Base-by-base conservation (phyloP, 2,888 invertebrate species). In the Archaeoteleia sp. region DNA sequence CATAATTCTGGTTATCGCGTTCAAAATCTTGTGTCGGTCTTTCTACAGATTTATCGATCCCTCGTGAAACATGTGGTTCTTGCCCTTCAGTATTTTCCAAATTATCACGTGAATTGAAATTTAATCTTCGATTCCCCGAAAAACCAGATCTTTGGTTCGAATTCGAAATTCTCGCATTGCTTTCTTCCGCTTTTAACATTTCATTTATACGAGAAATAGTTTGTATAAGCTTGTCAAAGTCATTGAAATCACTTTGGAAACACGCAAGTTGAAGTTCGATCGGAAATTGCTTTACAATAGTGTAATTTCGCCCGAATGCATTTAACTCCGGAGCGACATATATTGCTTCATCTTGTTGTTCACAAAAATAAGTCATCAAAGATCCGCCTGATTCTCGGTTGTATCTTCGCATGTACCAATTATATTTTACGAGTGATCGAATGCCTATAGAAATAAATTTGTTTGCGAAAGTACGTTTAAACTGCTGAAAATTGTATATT, bases 371-470 rank as follows among this genome's bases (percentile, higher is more conserved):
- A 1, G 37, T 17, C n/a, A 37, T 9, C 37, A 37, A 17, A 3
- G 37, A 9, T 4, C 37, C 37, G 9, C 20, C 17, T n/a, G n/a
- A 17, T 8, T 15, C 37, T 6, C 37, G 17, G 20, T 37, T 10
- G 9, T 37, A 37, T 37, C 9, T 37, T 17, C 20, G 7, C 15
- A n/a, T 43, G 29, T 29, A 29, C 43, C 43, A 43, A 29, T 43
- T 43, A 43, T 43, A 27, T 43, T 43, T 43, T n/a, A 29, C 43
- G 10, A 27, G 43, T n/a, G 43, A 15, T 1, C 43, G 43, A 43
- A 43, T 43, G 8, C 29, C 43, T 2, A 43, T 29, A 4, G 29
- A 43, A 43, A 43, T 29, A 29, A 43, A 43, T 14, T 43, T 29
- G 7, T 43, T 43, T 14, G 29, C 15, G 15, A 43, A 43, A 14